Base-by-base conservation (phyloP, 2,888 invertebrate genomes). In the Drosophila mulleri region DNA sequence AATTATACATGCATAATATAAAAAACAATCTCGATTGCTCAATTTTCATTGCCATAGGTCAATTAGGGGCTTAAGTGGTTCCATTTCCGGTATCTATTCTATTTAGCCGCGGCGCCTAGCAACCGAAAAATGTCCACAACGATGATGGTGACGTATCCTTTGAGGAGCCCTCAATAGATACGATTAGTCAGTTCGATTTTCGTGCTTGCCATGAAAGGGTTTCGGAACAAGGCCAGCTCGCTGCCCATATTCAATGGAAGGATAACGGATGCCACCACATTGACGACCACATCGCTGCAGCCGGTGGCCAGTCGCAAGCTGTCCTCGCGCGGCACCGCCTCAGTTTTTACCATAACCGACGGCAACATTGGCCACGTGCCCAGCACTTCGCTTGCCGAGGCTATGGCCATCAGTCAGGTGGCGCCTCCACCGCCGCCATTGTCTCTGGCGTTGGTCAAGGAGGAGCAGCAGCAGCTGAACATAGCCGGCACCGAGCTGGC, bases 171-270 rank as follows among this genome's bases (percentile, higher is more conserved):
- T 67, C 41, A 68, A 59, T 23, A 56, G 69, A 69, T 48, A 12
- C 7, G 50, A 57, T 47, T 35, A 12, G 14, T 8, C 18, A 68
- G 65, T 75, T 69, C 44, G 47, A 58, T 67, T 75, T 70, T 47
- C n/a, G 35, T 29, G 29, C 53, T 32, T 37, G 42, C 42, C 58
- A 92, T 92, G 92, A 88, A 91, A 75, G 90, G 91, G 75, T 89
- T 92, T 57, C 92, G 90, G 61, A 88, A 83, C 20, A 91, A 92
- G 74, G 89, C 92, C 1, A 90, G 88, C 66, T 92, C 92, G n/a
- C 80, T 92, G 56, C 91, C 92, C 18, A 80, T 92, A 41, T 92
- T 92, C 56, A 92, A 92, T 82, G 90, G 91, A 37, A 90, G 92
- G 48, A 90, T 92, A 20, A 88, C 91, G 6, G 92, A 91, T 61